Conservation (phyloP, 2,113 vertebrate genomes). For the Amphiprion percula region DNA sequence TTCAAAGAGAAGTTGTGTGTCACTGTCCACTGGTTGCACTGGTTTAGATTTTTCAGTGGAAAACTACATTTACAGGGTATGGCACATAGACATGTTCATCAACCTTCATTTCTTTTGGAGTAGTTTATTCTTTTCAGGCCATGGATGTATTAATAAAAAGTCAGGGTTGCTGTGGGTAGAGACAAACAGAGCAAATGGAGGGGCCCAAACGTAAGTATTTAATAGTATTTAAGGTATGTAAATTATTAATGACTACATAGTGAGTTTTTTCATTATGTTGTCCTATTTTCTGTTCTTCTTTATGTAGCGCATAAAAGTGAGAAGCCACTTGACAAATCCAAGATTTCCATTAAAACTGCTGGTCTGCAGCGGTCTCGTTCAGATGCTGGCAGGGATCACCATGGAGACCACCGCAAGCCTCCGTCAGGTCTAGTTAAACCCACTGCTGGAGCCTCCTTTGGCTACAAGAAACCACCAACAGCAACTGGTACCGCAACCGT, state of each 20-base stretch:
- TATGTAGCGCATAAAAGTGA: constrained; percentile 87
- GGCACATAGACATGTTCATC: not conserved
- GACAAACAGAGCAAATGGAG: not conserved
- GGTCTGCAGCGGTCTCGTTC: constrained; percentile 95
- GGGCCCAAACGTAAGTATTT: not conserved
- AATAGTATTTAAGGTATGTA: too few species aligned
- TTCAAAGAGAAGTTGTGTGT: constrained; percentile 11
- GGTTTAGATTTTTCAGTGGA: not conserved
- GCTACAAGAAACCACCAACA: constrained; percentile 91
- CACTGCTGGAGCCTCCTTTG: constrained; percentile 89
- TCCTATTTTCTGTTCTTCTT: not conserved
- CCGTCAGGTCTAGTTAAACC: constrained; percentile 93
- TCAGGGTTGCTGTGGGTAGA: not conserved
- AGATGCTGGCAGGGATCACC: constrained; percentile 91
- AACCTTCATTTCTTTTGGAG: constrained; percentile 1
- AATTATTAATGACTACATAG: too few species aligned
- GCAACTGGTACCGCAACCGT: constrained; percentile 92
- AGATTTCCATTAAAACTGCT: constrained; percentile 88
- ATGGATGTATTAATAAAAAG: not conserved
- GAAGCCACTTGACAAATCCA: constrained; percentile 91
- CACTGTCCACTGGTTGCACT: not conserved
- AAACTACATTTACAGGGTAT: not conserved
- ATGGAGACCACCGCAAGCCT: constrained; percentile 91
- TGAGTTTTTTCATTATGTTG: not conserved
- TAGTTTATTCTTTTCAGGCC: not conserved